These are phyloP conservation scores for Panthera tigris DNA, from an alignment of 2,113 vertebrate genomes.

Conservation along the genomic window DNA sequence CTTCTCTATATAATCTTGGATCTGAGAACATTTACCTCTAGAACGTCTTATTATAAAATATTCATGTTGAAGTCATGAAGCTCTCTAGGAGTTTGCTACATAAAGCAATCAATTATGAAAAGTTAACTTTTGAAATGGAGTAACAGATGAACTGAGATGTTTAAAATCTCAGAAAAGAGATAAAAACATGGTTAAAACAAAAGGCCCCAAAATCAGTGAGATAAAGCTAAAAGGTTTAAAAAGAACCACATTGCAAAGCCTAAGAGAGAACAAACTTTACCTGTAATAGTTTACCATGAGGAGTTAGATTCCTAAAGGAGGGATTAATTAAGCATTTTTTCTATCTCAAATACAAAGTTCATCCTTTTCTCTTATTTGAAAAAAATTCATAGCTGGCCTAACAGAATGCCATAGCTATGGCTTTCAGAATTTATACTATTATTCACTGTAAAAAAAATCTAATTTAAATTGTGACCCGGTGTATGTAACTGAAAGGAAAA, in stretches of 20 bases:
- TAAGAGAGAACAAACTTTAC: conserved; percentile 15
- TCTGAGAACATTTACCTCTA: conserved; percentile 2
- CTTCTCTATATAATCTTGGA: neutral
- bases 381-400: neutral
- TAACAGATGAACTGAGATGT: conserved; percentile 25
- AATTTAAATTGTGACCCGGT: neutral
- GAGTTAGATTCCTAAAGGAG: neutral
- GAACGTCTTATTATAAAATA: neutral
- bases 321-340: conserved; percentile 43
- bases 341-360: conserved; percentile 19
- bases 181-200: conserved; percentile 37
- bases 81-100: conserved; percentile 29
- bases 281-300: neutral
- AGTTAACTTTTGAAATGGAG: conserved; percentile 34
- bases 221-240: neutral
- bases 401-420: neutral
- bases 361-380: conserved; percentile 23
- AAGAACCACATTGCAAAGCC: conserved; percentile 13
- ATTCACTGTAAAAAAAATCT: neutral
- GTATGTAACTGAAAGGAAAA: neutral
- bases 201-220: conserved; percentile 8
- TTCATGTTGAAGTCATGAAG: conserved; percentile 29
- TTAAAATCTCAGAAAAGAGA: conserved; percentile 35
- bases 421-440: neutral
- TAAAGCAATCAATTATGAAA: conserved; percentile 11